These are phyloP conservation scores for Clarias laeviceps DNA, from an alignment of 2,797 vertebrate species.

Conservation along the genomic window DNA sequence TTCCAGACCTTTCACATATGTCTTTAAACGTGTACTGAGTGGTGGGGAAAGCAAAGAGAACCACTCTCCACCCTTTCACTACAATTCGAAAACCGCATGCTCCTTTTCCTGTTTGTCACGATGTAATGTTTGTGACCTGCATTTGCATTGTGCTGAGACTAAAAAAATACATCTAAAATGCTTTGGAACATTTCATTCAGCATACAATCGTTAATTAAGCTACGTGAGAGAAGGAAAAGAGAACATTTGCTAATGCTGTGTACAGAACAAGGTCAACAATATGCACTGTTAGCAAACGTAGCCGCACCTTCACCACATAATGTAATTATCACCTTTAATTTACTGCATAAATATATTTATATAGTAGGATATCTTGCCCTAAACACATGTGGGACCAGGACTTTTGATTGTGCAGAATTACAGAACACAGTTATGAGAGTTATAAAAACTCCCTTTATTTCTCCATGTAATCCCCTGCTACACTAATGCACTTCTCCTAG, in stretches of 20 bases:
- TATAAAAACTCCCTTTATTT: no score
- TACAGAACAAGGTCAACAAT: neutral
- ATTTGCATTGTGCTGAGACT: slow-evolving; percentile 42
- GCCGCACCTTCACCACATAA: slow-evolving; percentile 45
- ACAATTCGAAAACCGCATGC: slow-evolving; percentile 50
- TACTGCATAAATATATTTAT: slow-evolving; percentile 55
- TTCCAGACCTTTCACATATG: slow-evolving; percentile 42
- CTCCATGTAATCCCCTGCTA: no score
- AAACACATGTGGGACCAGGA: neutral
- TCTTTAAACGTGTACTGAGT: slow-evolving; percentile 45
- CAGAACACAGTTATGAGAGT: no score
- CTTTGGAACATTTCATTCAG: slow-evolving; percentile 35
- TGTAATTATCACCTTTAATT: slow-evolving; percentile 64
- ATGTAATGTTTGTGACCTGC: slow-evolving; percentile 45
- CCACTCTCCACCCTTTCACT: slow-evolving; percentile 40
- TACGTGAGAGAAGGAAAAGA: slow-evolving; percentile 24
- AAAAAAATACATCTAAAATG: slow-evolving; percentile 38
- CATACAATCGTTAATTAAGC: slow-evolving; percentile 56
- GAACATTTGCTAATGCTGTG: neutral
- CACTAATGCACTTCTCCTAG: no score
- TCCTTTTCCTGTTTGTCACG: slow-evolving; percentile 46
- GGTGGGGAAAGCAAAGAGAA: neutral
- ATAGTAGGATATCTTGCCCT: neutral
- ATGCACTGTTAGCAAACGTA: slow-evolving; percentile 2
- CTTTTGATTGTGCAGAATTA: no score